phyloP scores from a whole-genome alignment of 2,888 invertebrate genomes.

The Notocelia uddmanniana region DNA sequence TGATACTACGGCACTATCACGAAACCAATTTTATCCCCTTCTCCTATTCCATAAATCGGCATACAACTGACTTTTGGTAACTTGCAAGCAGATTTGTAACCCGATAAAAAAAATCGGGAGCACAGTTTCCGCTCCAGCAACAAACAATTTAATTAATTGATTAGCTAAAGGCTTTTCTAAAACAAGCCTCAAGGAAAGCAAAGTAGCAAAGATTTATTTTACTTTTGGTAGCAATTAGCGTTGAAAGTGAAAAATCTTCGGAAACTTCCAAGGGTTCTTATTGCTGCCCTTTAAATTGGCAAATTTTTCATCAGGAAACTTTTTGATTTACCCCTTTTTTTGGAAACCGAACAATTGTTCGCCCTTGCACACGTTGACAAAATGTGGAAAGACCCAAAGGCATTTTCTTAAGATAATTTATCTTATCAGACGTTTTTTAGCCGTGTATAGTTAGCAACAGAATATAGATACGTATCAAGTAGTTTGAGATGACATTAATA shows the following conservation, averaged over 20 bases:
- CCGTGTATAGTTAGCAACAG: not conserved
- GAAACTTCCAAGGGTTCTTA: constrained; percentile 71
- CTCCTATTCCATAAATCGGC: constrained; percentile 52
- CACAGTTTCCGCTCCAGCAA: constrained; percentile 51
- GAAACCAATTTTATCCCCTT: constrained; percentile 65
- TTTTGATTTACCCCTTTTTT: constrained; percentile 83
- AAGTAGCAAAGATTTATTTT: constrained; percentile 81
- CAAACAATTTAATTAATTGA: constrained; percentile 81
- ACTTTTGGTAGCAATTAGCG: constrained; percentile 82
- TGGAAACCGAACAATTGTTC: constrained; percentile 76
- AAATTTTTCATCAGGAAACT: constrained; percentile 81
- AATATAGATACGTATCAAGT: not conserved
- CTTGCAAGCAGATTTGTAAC: constrained; percentile 27
- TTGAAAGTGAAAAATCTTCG: constrained; percentile 84
- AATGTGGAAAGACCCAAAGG: constrained; percentile 4
- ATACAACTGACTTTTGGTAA: constrained; percentile 22
- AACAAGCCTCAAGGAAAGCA: constrained; percentile 76
- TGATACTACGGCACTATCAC: constrained; percentile 69
- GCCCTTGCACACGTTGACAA: constrained; percentile 51
- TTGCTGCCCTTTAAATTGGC: constrained; percentile 80
- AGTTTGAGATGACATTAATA: constrained; percentile 2
- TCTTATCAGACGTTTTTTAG: not conserved
- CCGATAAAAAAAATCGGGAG: constrained; percentile 38
- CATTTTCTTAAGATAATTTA: not conserved
- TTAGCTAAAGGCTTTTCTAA: constrained; percentile 68